Conservation (phyloP, 2,888 invertebrate species). For the Cheilosia variabilis region DNA sequence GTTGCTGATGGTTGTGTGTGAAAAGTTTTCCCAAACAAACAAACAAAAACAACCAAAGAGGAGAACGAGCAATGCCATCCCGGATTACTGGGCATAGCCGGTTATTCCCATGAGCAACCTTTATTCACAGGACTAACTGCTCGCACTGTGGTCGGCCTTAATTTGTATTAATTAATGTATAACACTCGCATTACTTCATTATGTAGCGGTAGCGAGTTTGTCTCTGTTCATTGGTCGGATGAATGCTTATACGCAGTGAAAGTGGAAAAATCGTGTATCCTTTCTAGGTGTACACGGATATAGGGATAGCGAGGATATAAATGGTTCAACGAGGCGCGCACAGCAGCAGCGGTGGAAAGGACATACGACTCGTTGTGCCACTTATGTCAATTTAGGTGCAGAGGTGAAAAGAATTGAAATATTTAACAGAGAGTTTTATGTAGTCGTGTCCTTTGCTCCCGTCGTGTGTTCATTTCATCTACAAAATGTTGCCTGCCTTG, state of each 20-base stretch:
- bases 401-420: constrained; percentile 67
- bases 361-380: constrained; percentile 39
- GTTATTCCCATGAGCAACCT: constrained; percentile 65
- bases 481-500: background rate
- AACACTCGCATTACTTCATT: constrained; percentile 69
- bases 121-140: constrained; percentile 12
- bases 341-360: background rate
- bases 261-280: constrained; percentile 51
- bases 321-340: background rate
- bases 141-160: constrained; percentile 55
- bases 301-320: too few species aligned
- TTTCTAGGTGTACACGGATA: background rate
- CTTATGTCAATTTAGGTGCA: constrained; percentile 63
- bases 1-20: constrained; percentile 20
- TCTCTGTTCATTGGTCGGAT: constrained; percentile 62
- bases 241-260: constrained; percentile 62
- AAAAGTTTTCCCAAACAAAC: constrained; percentile 47
- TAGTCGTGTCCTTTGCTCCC: constrained; percentile 25
- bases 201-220: constrained; percentile 45
- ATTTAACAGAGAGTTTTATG: constrained; percentile 44
- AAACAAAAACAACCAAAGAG: background rate
- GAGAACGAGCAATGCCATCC: constrained; percentile 44
- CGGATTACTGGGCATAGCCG: constrained; percentile 48
- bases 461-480: constrained; percentile 33
- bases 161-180: constrained; percentile 75